Conservation (phyloP, 2,888 invertebrate genomes). For the Bombylius discolor region DNA sequence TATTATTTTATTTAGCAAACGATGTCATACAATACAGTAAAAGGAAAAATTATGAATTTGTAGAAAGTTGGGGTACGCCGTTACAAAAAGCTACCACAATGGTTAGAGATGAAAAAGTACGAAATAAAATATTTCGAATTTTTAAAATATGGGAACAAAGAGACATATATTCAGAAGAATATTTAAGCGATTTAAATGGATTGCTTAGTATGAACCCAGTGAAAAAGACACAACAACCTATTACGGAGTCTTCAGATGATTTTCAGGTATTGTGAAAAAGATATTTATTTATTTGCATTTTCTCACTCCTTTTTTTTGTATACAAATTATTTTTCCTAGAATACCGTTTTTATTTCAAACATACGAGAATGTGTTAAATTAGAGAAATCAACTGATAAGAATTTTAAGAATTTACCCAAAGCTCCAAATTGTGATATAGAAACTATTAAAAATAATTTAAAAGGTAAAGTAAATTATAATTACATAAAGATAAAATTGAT, state of each 20-base stretch:
- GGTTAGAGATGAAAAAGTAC: slow-evolving; percentile 81
- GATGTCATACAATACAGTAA: slow-evolving; percentile 97
- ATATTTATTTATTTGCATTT: neutral
- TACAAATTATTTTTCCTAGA: slow-evolving; percentile 38
- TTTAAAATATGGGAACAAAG: slow-evolving; percentile 95
- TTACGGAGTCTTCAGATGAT: slow-evolving; percentile 25
- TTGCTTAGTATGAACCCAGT: slow-evolving; percentile 66
- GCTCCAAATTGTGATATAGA: slow-evolving; percentile 59
- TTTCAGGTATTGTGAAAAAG: slow-evolving; percentile 21
- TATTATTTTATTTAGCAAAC: slow-evolving; percentile 88
- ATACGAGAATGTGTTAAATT: slow-evolving; percentile 59
- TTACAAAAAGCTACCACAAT: slow-evolving; percentile 82
- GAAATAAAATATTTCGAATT: slow-evolving; percentile 72
- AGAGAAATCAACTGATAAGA: slow-evolving; percentile 60
- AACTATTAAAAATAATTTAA: slow-evolving; percentile 62
- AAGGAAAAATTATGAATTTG: slow-evolving; percentile 78
- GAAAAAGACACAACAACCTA: slow-evolving; percentile 15
- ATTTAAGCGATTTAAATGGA: slow-evolving; percentile 73
- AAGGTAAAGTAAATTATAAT: slow-evolving; percentile 42
- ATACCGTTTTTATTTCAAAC: slow-evolving; percentile 57
- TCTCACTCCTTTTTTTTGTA: slow-evolving; percentile 20
- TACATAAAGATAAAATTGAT: neutral
- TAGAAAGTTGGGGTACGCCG: slow-evolving; percentile 86
- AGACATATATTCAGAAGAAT: slow-evolving; percentile 79
- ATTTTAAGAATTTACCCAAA: slow-evolving; percentile 40